Evolutionary conservation across 2,888 invertebrate species (phyloP), one percentile per base, ranked within the genome.

Genomic region (Orchestes rusci): DNA sequence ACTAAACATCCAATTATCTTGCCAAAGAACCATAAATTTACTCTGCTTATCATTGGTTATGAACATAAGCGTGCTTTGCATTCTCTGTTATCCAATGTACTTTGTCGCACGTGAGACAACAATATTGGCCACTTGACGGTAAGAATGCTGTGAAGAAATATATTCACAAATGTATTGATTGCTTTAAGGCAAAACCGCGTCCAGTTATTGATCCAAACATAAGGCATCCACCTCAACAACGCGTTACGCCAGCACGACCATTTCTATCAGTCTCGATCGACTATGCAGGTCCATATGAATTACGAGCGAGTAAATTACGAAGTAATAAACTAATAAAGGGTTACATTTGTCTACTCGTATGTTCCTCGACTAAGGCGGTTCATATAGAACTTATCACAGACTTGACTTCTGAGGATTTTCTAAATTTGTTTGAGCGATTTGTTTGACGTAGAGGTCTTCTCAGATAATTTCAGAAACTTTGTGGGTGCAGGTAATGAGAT

Each of bases 341-440:
- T 17, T 50, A 50, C 15, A 3, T 53, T 8, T 47, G 43, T 34
- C 31, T 53, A 20, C 50, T 46, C 44, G 33, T 52, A 10, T 50
- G 51, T 39, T 35, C 46, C 20, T n/a, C 16, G 4, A 49, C 51
- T n/a, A 51, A 47, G 16, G 49, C 53, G 8, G 35, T 41, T 10
- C 53, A 53, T 28, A 13, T 50, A n/a, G 50, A 50, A 18, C 17
- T 41, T 18, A 40, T 48, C 10, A 39, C 31, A 17, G 43, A 51
- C 32, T 35, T 49, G 13, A 43, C 34, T 10, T 40, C 41, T 10
- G 37, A 48, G 13, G 34, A 15, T 13, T 52, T 39, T 35, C 42
- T 23, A 35, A 38, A 13, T 23, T 34, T 44, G 19, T 27, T 49
- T 16, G 43, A 42, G 31, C 28, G 52, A 39, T 51, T 53, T 35